These are phyloP conservation scores for Lasius platythorax DNA, from an alignment of 2,888 invertebrate genomes.

Conservation along the genomic window DNA sequence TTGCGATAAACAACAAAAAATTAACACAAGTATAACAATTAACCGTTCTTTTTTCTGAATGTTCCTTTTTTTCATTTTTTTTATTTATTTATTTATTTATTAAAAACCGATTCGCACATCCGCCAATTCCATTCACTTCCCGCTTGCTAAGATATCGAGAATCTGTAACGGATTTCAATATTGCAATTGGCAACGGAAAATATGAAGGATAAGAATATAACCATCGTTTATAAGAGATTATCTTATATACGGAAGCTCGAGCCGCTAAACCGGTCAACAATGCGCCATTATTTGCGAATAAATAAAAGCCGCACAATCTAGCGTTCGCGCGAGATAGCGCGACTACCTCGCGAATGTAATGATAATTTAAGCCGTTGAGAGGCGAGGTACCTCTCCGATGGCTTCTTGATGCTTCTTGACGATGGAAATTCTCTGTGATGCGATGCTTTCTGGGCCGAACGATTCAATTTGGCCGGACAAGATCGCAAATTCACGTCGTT, in stretches of 20 bases:
- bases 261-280: slow-evolving; percentile 12
- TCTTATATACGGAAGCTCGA: slow-evolving; percentile 25
- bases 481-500: slow-evolving; percentile 72
- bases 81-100: too few species aligned
- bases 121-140: background rate
- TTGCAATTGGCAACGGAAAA: slow-evolving; percentile 9
- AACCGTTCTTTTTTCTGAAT: background rate
- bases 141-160: background rate
- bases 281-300: slow-evolving; percentile 43
- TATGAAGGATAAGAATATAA: slow-evolving; percentile 16
- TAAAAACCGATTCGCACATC: background rate
- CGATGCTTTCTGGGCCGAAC: slow-evolving; percentile 62
- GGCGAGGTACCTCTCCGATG: slow-evolving; percentile 3
- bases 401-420: background rate
- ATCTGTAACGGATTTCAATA: background rate
- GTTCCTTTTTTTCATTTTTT: background rate
- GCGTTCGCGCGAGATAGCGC: background rate
- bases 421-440: slow-evolving; percentile 56
- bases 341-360: background rate
- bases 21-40: background rate
- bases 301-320: slow-evolving; percentile 31
- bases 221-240: slow-evolving; percentile 34
- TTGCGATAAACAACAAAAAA: background rate
- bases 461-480: slow-evolving; percentile 67
- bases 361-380: slow-evolving; percentile 46